Conservation (phyloP, 2,113 vertebrate species). For the Phainopepla nitens region DNA sequence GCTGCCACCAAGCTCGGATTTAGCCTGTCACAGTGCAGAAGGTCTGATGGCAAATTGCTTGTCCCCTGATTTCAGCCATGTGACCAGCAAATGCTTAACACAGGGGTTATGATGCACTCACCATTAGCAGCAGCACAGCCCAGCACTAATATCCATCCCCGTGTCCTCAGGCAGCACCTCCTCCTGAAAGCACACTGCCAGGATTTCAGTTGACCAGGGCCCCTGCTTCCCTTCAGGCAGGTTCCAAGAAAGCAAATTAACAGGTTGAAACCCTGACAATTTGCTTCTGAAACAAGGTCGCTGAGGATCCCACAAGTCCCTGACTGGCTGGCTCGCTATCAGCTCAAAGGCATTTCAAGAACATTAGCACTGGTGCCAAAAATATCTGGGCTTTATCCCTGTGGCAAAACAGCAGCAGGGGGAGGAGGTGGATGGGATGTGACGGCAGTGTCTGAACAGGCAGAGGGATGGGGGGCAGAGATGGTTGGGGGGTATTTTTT, state of each 20-base stretch:
- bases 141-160: neutral
- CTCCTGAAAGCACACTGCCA: neutral
- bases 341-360: constrained; percentile 35
- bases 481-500: neutral
- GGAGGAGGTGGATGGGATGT: neutral
- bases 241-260: neutral
- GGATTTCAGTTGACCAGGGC: neutral
- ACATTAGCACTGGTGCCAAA: neutral
- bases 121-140: neutral
- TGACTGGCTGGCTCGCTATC: neutral
- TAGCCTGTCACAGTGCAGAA: neutral
- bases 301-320: neutral
- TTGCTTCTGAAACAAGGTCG: constrained; percentile 22
- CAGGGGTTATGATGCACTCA: neutral
- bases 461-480: neutral
- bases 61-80: neutral
- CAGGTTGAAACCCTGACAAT: constrained; percentile 6
- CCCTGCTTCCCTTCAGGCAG: neutral
- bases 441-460: neutral
- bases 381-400: constrained; percentile 26
- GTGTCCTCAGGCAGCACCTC: neutral
- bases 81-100: neutral
- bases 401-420: neutral
- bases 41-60: neutral
- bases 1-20: neutral